phyloP scores from a whole-genome alignment of 1,140 invertebrate species.

The Ostrea edulis region DNA sequence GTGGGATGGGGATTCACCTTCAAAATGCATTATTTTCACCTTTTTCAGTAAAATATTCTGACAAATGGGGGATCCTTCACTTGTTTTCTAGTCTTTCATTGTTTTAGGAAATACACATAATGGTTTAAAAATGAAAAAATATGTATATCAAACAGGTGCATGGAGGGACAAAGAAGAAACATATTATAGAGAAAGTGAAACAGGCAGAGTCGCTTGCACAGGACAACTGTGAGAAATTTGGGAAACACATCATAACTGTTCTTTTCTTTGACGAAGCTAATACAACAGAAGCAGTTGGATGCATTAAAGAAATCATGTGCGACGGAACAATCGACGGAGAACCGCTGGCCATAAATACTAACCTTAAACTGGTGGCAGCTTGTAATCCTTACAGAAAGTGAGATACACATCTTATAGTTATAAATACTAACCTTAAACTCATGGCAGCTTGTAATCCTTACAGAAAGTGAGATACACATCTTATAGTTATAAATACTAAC shows the following conservation, averaged over 20 bases:
- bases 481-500: slow-evolving; percentile 43
- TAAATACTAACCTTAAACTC: slow-evolving; percentile 61
- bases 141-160: slow-evolving; percentile 64
- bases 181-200: slow-evolving; percentile 66
- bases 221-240: slow-evolving; percentile 56
- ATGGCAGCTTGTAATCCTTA: slow-evolving; percentile 74
- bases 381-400: slow-evolving; percentile 74
- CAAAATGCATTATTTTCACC: too few relatives aligned
- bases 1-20: too few relatives aligned
- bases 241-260: slow-evolving; percentile 58
- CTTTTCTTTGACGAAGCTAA: slow-evolving; percentile 76
- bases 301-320: slow-evolving; percentile 75
- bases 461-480: too few relatives aligned
- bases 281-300: slow-evolving; percentile 73
- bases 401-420: too few relatives aligned
- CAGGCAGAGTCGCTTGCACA: slow-evolving; percentile 61
- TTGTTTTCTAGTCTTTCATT: too few relatives aligned
- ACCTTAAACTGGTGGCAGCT: slow-evolving; percentile 69
- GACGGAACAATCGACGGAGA: slow-evolving; percentile 65
- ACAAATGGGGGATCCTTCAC: too few relatives aligned
- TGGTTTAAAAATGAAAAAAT: not conserved
- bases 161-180: slow-evolving; percentile 69
- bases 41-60: too few relatives aligned
- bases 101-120: not conserved
- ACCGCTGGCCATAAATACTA: slow-evolving; percentile 49